Evolutionary conservation across 1,140 invertebrate genomes (phyloP).

Genomic region (Teleopsis dalmanni): DNA sequence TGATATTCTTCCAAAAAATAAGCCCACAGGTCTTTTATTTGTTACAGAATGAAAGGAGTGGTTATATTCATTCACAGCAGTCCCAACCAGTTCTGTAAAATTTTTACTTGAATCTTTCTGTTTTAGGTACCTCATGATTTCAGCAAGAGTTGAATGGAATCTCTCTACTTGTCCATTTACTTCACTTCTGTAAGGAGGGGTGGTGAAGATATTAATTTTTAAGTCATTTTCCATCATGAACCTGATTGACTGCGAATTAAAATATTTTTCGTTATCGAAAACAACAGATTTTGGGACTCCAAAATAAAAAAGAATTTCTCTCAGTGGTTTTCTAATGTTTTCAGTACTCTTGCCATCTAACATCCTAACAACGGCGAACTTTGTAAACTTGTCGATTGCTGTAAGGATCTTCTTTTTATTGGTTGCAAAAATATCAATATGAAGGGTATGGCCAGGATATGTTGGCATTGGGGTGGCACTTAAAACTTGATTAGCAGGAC

Average conservation of each 20-base stretch:
- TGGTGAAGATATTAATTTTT: too few species aligned
- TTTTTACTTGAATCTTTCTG: too few species aligned
- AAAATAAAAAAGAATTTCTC: not conserved
- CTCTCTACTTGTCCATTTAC: too few species aligned
- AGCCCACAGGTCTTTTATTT: too few species aligned
- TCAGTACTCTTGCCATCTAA: constrained; percentile 12
- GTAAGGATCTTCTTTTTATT: constrained; percentile 3
- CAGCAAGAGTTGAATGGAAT: too few species aligned
- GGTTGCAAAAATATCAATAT: constrained; percentile 16
- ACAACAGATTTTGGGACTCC: constrained; percentile 8
- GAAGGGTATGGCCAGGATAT: constrained; percentile 14
- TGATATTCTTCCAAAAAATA: too few species aligned
- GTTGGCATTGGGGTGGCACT: constrained; percentile 13
- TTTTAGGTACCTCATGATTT: too few species aligned
- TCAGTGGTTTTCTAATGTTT: constrained; percentile 10
- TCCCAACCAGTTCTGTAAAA: too few species aligned
- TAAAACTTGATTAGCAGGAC: not conserved
- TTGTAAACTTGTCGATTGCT: constrained; percentile 18
- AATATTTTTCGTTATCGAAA: constrained; percentile 12
- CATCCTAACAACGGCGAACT: constrained; percentile 10
- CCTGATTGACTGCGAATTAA: constrained; percentile 6
- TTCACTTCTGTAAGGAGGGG: too few species aligned
- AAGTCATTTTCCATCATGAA: constrained; percentile 7
- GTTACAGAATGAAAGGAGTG: too few species aligned
- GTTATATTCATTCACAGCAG: too few species aligned